phyloP scores from a whole-genome alignment of 2,888 invertebrate species.

The Lapara coniferarum region DNA sequence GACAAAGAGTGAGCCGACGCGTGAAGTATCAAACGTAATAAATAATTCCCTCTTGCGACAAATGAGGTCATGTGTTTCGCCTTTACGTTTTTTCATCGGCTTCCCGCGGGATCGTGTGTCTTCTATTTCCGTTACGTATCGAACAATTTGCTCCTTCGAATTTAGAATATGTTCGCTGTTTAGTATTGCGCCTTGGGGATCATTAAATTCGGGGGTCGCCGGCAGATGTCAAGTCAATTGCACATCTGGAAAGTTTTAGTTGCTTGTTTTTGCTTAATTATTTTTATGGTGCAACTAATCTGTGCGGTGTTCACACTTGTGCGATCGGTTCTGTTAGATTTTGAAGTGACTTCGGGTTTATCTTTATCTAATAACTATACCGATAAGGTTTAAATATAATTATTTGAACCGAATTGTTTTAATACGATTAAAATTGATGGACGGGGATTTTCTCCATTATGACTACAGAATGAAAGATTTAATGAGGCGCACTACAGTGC shows the following conservation, averaged over 20 bases:
- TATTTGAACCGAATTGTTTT: too few species aligned
- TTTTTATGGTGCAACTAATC: slow-evolving; percentile 46
- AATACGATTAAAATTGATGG: too few species aligned
- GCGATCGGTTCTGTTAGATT: background rate
- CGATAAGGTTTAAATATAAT: background rate
- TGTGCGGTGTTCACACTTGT: slow-evolving; percentile 36
- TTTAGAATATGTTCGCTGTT: slow-evolving; percentile 81
- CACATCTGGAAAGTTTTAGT: slow-evolving; percentile 70
- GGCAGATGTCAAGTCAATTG: slow-evolving; percentile 68
- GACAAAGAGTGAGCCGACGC: slow-evolving; percentile 70
- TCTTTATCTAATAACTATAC: background rate
- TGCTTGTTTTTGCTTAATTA: slow-evolving; percentile 35
- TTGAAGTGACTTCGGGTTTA: background rate
- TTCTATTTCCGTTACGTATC: slow-evolving; percentile 82
- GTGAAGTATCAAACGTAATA: slow-evolving; percentile 79
- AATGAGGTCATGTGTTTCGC: slow-evolving; percentile 83
- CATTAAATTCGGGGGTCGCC: slow-evolving; percentile 68
- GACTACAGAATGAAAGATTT: too few species aligned
- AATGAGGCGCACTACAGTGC: too few species aligned
- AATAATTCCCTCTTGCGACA: slow-evolving; percentile 81
- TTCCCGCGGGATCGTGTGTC: slow-evolving; percentile 83
- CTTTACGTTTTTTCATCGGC: slow-evolving; percentile 77
- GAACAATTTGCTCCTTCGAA: slow-evolving; percentile 80
- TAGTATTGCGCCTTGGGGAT: slow-evolving; percentile 77
- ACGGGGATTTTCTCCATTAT: too few species aligned